These are phyloP conservation scores for Drepana arcuata DNA, from an alignment of 1,140 invertebrate species.

Conservation along the genomic window DNA sequence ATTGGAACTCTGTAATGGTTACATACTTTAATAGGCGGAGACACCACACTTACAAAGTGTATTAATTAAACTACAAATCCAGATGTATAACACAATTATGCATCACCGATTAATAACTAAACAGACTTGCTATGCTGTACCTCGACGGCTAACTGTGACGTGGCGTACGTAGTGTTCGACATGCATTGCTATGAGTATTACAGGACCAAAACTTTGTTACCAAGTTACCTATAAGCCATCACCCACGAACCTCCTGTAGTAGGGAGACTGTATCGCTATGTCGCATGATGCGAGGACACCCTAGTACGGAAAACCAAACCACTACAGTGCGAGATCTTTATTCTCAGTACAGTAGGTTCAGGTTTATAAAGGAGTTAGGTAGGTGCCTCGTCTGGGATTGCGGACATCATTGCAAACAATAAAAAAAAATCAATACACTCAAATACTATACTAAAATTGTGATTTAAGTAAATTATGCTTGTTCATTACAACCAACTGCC, in stretches of 20 bases:
- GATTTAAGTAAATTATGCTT: constrained; percentile 18
- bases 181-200: constrained; percentile 30
- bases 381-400: too few species aligned
- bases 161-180: constrained; percentile 26
- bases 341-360: too few species aligned
- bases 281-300: too few species aligned
- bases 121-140: constrained; percentile 32
- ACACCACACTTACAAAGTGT: constrained; percentile 67
- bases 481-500: constrained; percentile 3
- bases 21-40: constrained; percentile 69
- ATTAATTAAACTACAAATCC: constrained; percentile 65
- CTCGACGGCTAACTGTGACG: constrained; percentile 58
- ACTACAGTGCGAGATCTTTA: too few species aligned
- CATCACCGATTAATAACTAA: constrained; percentile 53
- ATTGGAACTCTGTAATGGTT: constrained; percentile 59
- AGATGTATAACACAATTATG: constrained; percentile 65
- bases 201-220: constrained; percentile 20
- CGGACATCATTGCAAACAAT: too few species aligned
- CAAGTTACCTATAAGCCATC: too few species aligned
- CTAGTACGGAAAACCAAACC: too few species aligned
- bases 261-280: too few species aligned
- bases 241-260: too few species aligned
- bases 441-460: constrained; percentile 16
- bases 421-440: too few species aligned
- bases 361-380: too few species aligned